Evolutionary conservation across 1,140 invertebrate genomes (phyloP).

Genomic region (Brachionus plicatilis): DNA sequence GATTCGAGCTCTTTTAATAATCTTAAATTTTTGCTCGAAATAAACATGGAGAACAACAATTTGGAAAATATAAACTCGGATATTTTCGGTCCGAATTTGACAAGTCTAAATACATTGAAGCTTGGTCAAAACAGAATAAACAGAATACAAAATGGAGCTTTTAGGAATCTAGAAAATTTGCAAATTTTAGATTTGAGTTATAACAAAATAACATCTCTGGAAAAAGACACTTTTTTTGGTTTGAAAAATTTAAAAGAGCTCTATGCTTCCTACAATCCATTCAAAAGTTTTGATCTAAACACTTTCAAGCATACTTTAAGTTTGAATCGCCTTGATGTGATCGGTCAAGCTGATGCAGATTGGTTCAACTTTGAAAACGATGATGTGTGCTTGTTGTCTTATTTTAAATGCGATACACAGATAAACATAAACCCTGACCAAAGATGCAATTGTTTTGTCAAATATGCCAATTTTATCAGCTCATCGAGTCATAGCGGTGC

Average conservation of each 20-base stretch:
- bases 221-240: neutral
- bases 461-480: constrained; percentile 2
- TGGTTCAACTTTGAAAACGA: constrained; percentile 33
- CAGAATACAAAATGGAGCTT: neutral
- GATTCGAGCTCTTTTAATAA: neutral
- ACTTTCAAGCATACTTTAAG: neutral
- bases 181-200: neutral
- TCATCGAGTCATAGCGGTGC: neutral
- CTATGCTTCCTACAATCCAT: constrained; percentile 10
- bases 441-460: constrained; percentile 35
- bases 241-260: neutral
- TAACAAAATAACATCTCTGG: neutral
- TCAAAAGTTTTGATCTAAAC: neutral
- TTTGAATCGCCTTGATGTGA: neutral
- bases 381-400: constrained; percentile 21
- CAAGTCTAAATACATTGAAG: neutral
- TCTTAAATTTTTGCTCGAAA: neutral
- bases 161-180: neutral
- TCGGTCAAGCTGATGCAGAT: constrained; percentile 8
- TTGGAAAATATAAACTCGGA: neutral
- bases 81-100: neutral
- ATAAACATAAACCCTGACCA: constrained; percentile 23
- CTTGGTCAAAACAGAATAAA: neutral
- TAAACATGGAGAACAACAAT: neutral
- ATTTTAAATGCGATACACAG: constrained; percentile 25